Conservation (phyloP, 2,888 invertebrate species). For the Eristalis pertinax region DNA sequence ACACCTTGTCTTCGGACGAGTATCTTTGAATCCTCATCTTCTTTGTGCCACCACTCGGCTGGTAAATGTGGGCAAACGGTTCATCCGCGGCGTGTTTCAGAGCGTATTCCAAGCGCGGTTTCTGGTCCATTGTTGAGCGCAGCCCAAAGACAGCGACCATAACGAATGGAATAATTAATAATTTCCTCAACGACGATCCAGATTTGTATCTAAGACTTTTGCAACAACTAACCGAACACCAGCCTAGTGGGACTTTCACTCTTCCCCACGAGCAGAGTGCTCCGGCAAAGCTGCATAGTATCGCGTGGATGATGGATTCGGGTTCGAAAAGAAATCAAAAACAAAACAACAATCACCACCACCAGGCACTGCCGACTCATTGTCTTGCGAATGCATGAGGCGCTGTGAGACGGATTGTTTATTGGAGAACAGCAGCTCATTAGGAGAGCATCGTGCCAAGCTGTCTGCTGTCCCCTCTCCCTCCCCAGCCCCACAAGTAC, state of each 20-base stretch:
- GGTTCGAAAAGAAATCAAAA: conserved; percentile 17
- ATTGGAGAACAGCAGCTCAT: conserved; percentile 38
- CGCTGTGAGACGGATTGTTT: conserved; percentile 28
- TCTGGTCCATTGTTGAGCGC: conserved; percentile 52
- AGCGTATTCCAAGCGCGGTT: conserved; percentile 46
- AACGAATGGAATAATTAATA: conserved; percentile 68
- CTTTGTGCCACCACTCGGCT: conserved; percentile 1
- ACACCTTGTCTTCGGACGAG: not conserved
- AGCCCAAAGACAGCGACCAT: conserved; percentile 9
- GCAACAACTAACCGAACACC: conserved; percentile 14
- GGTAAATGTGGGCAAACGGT: conserved; percentile 35
- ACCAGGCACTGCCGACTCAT: not conserved
- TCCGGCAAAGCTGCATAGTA: not conserved
- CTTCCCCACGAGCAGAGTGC: conserved; percentile 8
- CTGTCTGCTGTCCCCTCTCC: not conserved
- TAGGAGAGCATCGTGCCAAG: conserved; percentile 30
- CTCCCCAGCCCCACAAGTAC: not conserved
- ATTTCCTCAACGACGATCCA: conserved; percentile 53
- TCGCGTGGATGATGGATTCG: conserved; percentile 47
- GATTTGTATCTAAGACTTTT: conserved; percentile 54
- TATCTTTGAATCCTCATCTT: conserved; percentile 13
- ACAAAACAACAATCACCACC: conserved; percentile 35
- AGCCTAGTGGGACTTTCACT: conserved; percentile 56
- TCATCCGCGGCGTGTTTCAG: conserved; percentile 52
- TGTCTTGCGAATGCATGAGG: conserved; percentile 12